A percentile compares a stretch with the other conserved stretches of the same genome.
phyloP scores from a whole-genome alignment of 2,113 vertebrate genomes.

The Xiphias gladius region DNA sequence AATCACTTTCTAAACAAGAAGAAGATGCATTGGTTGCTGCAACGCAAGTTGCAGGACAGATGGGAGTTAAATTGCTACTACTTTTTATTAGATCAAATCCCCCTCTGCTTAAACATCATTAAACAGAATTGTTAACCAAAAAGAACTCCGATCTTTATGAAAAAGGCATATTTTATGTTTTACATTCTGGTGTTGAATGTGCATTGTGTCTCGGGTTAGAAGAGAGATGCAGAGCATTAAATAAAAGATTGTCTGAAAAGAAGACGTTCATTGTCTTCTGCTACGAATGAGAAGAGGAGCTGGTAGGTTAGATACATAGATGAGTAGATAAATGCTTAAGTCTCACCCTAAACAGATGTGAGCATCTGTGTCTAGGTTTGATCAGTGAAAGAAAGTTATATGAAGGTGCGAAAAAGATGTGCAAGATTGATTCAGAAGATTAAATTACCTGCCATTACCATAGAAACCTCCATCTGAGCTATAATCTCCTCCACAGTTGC shows the following conservation, averaged over 20 bases:
- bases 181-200: not conserved
- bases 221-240: not conserved
- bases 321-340: not conserved
- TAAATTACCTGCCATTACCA: slow-evolving; percentile 59
- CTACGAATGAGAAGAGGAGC: not conserved
- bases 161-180: not conserved
- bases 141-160: not conserved
- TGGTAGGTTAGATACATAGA: not conserved
- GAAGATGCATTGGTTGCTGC: slow-evolving; percentile 14
- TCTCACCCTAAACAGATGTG: not conserved
- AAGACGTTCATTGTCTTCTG: not conserved
- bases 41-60: slow-evolving; percentile 15
- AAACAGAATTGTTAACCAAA: not conserved
- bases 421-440: slow-evolving; percentile 51
- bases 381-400: slow-evolving; percentile 13
- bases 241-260: not conserved
- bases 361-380: not conserved
- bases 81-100: not conserved
- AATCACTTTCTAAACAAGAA: slow-evolving; percentile 18
- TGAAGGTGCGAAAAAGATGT: slow-evolving; percentile 42
- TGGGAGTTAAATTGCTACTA: slow-evolving; percentile 11
- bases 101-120: not conserved
- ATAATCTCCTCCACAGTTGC: slow-evolving; percentile 26
- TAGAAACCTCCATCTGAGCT: slow-evolving; percentile 61
- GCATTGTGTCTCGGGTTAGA: not conserved